phyloP scores from a whole-genome alignment of 2,888 invertebrate species.

The Limulus polyphemus region DNA sequence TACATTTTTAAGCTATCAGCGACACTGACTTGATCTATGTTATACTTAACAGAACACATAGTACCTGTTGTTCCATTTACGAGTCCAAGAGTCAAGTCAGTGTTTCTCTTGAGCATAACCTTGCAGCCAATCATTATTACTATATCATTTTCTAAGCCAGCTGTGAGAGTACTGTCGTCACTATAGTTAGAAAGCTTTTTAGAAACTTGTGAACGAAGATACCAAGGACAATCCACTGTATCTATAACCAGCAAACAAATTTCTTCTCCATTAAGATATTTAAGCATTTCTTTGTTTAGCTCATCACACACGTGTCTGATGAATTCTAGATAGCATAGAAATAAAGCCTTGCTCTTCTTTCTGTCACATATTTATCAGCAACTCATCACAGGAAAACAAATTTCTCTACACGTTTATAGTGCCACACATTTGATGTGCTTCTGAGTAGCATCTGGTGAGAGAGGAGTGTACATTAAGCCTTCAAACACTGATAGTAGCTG shows the following conservation, averaged over 20 bases:
- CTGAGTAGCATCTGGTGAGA: no score
- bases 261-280: no score
- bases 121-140: background rate
- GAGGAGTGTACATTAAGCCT: background rate
- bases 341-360: background rate
- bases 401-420: no score
- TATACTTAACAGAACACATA: no score
- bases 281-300: background rate
- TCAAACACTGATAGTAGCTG: conserved; percentile 8
- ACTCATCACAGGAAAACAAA: background rate
- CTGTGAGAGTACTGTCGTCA: background rate
- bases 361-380: background rate
- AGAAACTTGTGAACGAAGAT: background rate
- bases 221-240: background rate
- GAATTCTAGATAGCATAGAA: background rate
- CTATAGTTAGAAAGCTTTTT: background rate
- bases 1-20: background rate
- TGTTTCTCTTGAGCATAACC: conserved; percentile 3
- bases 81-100: conserved; percentile 1
- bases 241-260: background rate
- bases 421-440: no score
- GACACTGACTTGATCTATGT: no score
- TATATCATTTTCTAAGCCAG: conserved; percentile 3
- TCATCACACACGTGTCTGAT: background rate
- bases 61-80: background rate